Conservation (phyloP, 2,797 vertebrate genomes). For the Poliocrania exsul region DNA sequence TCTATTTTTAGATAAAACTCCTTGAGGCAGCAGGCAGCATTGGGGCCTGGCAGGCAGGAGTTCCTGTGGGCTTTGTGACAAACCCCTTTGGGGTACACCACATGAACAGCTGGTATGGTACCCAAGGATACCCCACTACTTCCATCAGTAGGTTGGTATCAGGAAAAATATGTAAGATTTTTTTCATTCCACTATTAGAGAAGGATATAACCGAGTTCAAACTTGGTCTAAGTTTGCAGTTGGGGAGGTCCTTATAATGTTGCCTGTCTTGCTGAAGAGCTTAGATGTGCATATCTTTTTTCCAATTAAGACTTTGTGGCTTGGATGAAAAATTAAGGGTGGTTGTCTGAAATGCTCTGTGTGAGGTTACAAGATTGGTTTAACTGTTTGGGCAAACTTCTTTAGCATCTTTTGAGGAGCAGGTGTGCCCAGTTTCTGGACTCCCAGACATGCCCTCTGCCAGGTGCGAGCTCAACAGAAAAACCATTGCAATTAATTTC, state of each 20-base stretch:
- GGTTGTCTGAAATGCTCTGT: background rate
- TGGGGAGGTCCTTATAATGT: background rate
- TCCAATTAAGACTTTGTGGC: background rate
- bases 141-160: background rate
- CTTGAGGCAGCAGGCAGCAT: constrained; percentile 6
- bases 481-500: background rate
- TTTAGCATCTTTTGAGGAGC: background rate
- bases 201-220: background rate
- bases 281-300: background rate
- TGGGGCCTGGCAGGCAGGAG: background rate
- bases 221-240: background rate
- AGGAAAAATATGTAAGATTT: background rate
- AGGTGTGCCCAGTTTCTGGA: background rate
- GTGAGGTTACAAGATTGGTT: background rate
- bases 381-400: background rate
- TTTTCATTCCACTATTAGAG: background rate
- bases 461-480: background rate
- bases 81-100: background rate
- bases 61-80: background rate
- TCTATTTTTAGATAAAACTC: constrained; percentile 59
- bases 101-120: background rate
- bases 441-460: background rate
- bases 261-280: background rate
- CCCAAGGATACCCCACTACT: background rate
- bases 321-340: background rate